These are phyloP conservation scores for Andricus quercusramuli DNA, from an alignment of 2,888 invertebrate species.

Conservation along the genomic window DNA sequence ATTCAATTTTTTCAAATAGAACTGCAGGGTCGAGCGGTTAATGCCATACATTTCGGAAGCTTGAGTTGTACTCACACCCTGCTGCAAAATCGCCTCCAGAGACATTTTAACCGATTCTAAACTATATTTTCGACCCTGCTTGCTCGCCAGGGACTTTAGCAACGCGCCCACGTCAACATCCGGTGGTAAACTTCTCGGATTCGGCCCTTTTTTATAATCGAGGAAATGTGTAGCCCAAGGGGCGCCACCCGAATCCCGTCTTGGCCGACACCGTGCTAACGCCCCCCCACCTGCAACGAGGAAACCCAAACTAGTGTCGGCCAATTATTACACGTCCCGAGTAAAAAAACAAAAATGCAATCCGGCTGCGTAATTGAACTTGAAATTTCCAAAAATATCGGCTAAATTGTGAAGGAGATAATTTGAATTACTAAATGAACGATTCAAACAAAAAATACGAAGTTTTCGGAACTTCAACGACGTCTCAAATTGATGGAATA, in stretches of 20 bases:
- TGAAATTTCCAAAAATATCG: background rate
- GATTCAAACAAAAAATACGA: too few relatives aligned
- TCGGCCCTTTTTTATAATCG: conserved; percentile 71
- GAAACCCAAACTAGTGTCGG: conserved; percentile 77
- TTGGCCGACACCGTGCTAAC: conserved; percentile 73
- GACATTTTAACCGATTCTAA: conserved; percentile 79
- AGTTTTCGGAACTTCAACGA: too few relatives aligned
- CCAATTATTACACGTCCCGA: conserved; percentile 68
- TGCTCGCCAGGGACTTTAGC: conserved; percentile 75
- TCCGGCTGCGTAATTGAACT: background rate
- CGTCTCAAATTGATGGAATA: too few relatives aligned
- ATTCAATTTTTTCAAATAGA: conserved; percentile 81
- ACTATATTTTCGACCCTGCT: conserved; percentile 79
- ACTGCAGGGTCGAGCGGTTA: conserved; percentile 80
- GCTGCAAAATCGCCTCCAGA: conserved; percentile 80
- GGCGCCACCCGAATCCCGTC: conserved; percentile 68
- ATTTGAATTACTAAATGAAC: too few relatives aligned
- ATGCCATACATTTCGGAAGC: conserved; percentile 80
- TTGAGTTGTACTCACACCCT: conserved; percentile 80
- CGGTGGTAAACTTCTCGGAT: conserved; percentile 67
- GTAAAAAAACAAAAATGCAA: conserved; percentile 43
- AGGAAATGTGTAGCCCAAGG: conserved; percentile 75
- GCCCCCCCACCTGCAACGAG: conserved; percentile 78
- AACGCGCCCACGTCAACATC: conserved; percentile 75
- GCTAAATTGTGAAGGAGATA: too few relatives aligned